These are phyloP conservation scores for Pseudoatta argentina DNA, from an alignment of 1,140 invertebrate genomes.

Conservation along the genomic window DNA sequence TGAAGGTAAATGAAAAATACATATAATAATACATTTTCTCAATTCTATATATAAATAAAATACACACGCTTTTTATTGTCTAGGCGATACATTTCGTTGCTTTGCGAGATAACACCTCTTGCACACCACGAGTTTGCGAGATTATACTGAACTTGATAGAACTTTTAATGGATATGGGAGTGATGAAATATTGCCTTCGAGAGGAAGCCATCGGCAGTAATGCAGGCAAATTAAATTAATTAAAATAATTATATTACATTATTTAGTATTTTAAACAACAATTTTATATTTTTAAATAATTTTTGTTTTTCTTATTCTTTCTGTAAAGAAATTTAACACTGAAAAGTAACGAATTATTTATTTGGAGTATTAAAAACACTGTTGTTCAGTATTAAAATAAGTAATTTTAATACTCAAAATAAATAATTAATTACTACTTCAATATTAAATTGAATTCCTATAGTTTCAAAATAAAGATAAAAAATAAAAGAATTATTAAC, in stretches of 20 bases:
- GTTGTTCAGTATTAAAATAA: too few species aligned
- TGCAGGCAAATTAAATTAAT: constrained; percentile 48
- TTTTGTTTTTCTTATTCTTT: background rate
- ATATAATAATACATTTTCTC: constrained; percentile 53
- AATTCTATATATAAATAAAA: background rate
- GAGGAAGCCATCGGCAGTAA: constrained; percentile 83
- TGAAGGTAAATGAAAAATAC: constrained; percentile 89
- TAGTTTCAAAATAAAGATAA: background rate
- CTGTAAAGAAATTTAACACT: too few species aligned
- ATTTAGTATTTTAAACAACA: background rate
- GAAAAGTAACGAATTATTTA: too few species aligned
- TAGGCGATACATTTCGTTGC: constrained; percentile 95
- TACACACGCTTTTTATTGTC: constrained; percentile 43
- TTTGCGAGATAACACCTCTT: constrained; percentile 91
- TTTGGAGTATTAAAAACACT: too few species aligned
- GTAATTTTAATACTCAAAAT: too few species aligned
- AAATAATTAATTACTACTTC: too few species aligned
- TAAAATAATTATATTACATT: constrained; percentile 1
- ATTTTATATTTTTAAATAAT: background rate
- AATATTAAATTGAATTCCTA: too few species aligned
- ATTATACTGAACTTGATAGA: constrained; percentile 96
- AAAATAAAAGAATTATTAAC: background rate
- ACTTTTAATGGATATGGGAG: constrained; percentile 94
- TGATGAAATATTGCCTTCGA: constrained; percentile 88
- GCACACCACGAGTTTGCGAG: constrained; percentile 95